These are phyloP conservation scores for Pleuronectes platessa DNA, from an alignment of 2,113 vertebrate genomes.

Conservation along the genomic window DNA sequence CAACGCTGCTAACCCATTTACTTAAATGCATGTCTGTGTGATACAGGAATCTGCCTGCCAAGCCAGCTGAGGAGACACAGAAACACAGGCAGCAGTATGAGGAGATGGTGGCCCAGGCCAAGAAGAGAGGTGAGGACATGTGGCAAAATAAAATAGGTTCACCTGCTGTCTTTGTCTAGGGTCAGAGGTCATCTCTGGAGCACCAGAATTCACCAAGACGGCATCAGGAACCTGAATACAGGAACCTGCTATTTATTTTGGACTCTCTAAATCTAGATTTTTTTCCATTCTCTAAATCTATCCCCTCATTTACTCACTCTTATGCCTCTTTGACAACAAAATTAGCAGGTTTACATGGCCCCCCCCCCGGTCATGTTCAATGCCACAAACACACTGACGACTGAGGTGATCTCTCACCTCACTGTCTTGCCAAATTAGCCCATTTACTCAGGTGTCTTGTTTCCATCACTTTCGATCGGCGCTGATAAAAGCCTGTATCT, in stretches of 20 bases:
- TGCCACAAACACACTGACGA: too few species aligned
- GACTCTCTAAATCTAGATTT: too few species aligned
- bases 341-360: too few species aligned
- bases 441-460: too few species aligned
- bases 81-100: slow-evolving; percentile 95
- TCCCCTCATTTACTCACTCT: too few species aligned
- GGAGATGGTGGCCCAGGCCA: slow-evolving; percentile 96
- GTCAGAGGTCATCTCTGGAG: background rate
- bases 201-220: background rate
- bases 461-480: too few species aligned
- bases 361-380: too few species aligned
- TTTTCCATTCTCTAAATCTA: background rate
- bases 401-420: background rate
- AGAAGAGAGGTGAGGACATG: slow-evolving; percentile 88
- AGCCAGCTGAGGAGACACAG: slow-evolving; percentile 94
- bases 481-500: too few species aligned
- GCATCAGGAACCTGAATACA: background rate
- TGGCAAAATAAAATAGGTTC: background rate
- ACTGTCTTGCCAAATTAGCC: too few species aligned
- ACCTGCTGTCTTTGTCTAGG: background rate
- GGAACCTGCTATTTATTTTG: background rate
- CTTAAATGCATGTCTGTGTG: slow-evolving; percentile 19
- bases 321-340: too few species aligned
- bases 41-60: slow-evolving; percentile 94
- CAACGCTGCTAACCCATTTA: slow-evolving; percentile 1